Evolutionary conservation across 2,797 vertebrate species (phyloP), one percentile per base, ranked within the genome.

Genomic region (Falco cherrug): DNA sequence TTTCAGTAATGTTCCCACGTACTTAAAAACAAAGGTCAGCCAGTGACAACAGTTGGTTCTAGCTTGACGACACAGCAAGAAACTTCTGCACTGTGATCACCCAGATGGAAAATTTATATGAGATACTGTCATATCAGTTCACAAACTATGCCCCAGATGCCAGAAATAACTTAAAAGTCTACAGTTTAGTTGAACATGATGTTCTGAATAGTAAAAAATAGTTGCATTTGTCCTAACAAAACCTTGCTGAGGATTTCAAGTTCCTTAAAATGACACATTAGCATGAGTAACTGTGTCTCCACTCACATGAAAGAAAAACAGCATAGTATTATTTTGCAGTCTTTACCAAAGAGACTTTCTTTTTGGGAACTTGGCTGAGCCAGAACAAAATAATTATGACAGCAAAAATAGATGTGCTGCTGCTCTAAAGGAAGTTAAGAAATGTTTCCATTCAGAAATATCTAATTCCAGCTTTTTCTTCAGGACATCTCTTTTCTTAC

Each of bases 1-100:
- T 90, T 95, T 95, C 74, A 94, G 94, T 83, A 97, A 95, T 89
- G 95, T 98, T 98, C 98, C 98, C 98, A 98, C 79, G 97, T 97
- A 98, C 98, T 97, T 92, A 89, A 65, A 96, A 96, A 87, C 48
- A 69, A 96, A 98, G 98, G 98, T 98, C 98, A 98, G 97, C 96
- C 97, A 98, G 97, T 90, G 92, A 98, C 96, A 98, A 97, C 96
- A 97, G 96, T 90, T 73, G 89, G 93, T 89, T 95, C 85, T 89
- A 96, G 95, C 74, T 93, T 85, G 84, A 94, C 79, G 96, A 87
- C 95, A 96, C 95, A 97, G 91, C 28, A 84, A 97, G 96, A 97
- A 96, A 96, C 92, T 95, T 96, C 91, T 94, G 91, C 63, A 57
- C 80, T 96, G 91, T 86, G 79, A 97, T 88, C 90, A 87, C 88